Conservation (phyloP, 2,888 invertebrate species). For the Mimachlamys varia region DNA sequence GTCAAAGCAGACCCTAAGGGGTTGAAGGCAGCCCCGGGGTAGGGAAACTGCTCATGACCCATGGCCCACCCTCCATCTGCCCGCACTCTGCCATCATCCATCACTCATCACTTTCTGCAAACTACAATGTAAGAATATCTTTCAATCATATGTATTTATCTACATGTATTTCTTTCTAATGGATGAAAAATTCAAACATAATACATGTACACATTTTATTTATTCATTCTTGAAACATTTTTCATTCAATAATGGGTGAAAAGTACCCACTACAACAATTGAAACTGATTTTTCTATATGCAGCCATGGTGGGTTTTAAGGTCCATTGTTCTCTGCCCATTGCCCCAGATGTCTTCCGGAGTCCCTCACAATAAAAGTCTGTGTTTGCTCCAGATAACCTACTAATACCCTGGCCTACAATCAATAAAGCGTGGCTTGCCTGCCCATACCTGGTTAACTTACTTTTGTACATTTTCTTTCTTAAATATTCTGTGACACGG, state of each 20-base stretch:
- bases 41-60: background rate
- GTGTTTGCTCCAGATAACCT: slow-evolving; percentile 15
- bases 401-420: background rate
- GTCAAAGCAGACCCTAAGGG: background rate
- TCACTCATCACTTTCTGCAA: slow-evolving; percentile 40
- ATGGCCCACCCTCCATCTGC: slow-evolving; percentile 36
- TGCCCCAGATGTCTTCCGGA: background rate
- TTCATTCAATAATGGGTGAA: no score
- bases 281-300: no score
- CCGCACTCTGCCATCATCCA: slow-evolving; percentile 37
- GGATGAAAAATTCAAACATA: no score
- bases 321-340: slow-evolving; percentile 1
- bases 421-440: background rate
- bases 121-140: background rate
- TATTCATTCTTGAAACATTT: no score
- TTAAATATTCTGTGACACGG: background rate
- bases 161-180: no score
- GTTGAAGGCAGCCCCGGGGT: slow-evolving; percentile 1
- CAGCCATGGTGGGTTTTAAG: background rate
- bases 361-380: background rate
- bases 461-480: background rate
- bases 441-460: background rate
- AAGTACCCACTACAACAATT: background rate
- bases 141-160: no score
- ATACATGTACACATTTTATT: no score